Conservation (phyloP, 2,888 invertebrate species). For the Unio delphinus region DNA sequence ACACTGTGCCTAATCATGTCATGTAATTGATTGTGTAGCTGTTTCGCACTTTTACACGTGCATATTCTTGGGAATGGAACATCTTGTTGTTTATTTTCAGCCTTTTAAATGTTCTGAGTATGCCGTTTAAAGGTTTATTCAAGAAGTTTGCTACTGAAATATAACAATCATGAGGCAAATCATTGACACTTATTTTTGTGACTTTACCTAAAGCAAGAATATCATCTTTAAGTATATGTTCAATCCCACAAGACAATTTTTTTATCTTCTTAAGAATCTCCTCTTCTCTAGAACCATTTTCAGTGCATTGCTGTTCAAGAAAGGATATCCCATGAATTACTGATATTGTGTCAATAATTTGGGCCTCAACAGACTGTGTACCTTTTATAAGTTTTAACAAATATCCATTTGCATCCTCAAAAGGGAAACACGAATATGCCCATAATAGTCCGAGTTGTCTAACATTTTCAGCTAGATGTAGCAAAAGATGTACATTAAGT, state of each 20-base stretch:
- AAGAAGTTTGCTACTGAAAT: conserved; percentile 1
- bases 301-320: conserved; percentile 1
- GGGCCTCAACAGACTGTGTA: too few relatives aligned
- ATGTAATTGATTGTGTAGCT: conserved; percentile 4
- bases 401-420: too few relatives aligned
- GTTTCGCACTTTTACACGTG: conserved; percentile 9
- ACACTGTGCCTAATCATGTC: not conserved
- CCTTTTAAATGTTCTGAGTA: conserved; percentile 2
- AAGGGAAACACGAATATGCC: too few relatives aligned
- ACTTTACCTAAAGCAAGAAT: not conserved
- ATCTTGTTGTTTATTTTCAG: conserved; percentile 1
- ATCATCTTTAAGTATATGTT: not conserved
- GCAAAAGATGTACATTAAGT: too few relatives aligned
- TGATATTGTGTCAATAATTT: too few relatives aligned
- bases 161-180: conserved; percentile 4
- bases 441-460: too few relatives aligned
- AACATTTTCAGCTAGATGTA: too few relatives aligned
- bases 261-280: conserved; percentile 4
- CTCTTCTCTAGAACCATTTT: conserved; percentile 3
- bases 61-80: conserved; percentile 9
- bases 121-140: conserved; percentile 5
- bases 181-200: not conserved
- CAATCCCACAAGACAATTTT: not conserved
- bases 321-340: too few relatives aligned
- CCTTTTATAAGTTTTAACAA: too few relatives aligned